Evolutionary conservation across 2,888 invertebrate genomes (phyloP), one percentile per base, ranked within the genome.

Genomic region (Microplitis manilae): DNA sequence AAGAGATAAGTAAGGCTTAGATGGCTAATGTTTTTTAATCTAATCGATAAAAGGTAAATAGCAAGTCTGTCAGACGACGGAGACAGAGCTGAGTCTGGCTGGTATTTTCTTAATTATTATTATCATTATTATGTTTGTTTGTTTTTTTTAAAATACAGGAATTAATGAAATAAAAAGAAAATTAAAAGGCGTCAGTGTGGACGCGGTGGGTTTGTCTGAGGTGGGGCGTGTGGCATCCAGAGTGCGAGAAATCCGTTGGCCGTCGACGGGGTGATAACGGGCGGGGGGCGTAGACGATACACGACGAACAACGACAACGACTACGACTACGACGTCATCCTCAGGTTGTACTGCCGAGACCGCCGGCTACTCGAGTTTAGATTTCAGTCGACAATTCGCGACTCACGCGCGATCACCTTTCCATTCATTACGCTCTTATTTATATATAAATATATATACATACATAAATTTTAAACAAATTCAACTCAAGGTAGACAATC

Each of bases 351-450:
- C 50, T 50, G 50, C 50, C 50, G 64, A 86, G 86, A 85, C 85
- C 86, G 87, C 83, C 50, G 50, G 86, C 84, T 84, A 86, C 84
- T 86, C 83, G 85, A 87, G 86, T 87, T 86, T 85, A 86, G 86
- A 86, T 86, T 85, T 87, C 87, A 87, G 88, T 89, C 87, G 86
- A 85, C 86, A 85, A 50, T 83, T 86, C 87, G 89, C 85, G 86
- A 86, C 86, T 87, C 87, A 85, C 83, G 85, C 84, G 82, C 82
- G 81, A 84, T 83, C 73, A 82, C 82, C 80, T 83, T 78, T 81
- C 79, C 30, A 30, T 80, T 81, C 81, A 79, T 78, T 72, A 64
- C 62, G 64, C 41, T 40, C 9, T 6, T 9, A 30, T 30, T 30
- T 30, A 30, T 30, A 30, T 30, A 30, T 30, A 20, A 20, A 20